Evolutionary conservation across 2,888 invertebrate species (phyloP).

Genomic region (Oasisia sp.): DNA sequence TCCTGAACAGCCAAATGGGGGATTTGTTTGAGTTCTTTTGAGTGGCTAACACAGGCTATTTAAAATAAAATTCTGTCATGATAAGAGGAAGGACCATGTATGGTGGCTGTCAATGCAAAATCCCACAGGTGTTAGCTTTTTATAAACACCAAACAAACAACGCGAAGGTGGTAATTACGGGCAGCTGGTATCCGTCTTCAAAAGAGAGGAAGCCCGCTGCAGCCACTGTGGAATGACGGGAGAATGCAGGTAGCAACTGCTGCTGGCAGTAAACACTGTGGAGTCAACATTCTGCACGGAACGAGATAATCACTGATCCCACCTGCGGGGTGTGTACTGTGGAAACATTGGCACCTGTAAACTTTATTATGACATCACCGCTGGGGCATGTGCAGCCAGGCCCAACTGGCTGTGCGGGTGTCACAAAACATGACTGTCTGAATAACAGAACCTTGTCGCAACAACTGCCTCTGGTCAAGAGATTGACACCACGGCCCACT

Average conservation of each 20-base stretch:
- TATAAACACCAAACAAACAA: slow-evolving; percentile 10
- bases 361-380: neutral
- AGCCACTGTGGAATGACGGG: neutral
- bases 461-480: neutral
- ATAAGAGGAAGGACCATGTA: neutral
- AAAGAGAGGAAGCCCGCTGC: neutral
- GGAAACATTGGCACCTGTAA: neutral
- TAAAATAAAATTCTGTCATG: neutral
- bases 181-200: neutral
- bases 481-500: neutral
- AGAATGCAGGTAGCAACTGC: slow-evolving; percentile 3
- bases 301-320: neutral
- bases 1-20: neutral
- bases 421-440: neutral
- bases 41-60: neutral
- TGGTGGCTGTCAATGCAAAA: neutral
- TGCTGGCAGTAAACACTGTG: neutral
- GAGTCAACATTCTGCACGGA: neutral
- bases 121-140: neutral
- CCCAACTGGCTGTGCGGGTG: neutral
- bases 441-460: neutral
- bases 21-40: neutral
- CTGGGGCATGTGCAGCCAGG: neutral
- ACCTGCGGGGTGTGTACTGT: neutral
- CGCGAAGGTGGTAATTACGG: neutral